Evolutionary conservation across 2,888 invertebrate species (phyloP), one percentile per base, ranked within the genome.

Genomic region (Drosophila lacicola): DNA sequence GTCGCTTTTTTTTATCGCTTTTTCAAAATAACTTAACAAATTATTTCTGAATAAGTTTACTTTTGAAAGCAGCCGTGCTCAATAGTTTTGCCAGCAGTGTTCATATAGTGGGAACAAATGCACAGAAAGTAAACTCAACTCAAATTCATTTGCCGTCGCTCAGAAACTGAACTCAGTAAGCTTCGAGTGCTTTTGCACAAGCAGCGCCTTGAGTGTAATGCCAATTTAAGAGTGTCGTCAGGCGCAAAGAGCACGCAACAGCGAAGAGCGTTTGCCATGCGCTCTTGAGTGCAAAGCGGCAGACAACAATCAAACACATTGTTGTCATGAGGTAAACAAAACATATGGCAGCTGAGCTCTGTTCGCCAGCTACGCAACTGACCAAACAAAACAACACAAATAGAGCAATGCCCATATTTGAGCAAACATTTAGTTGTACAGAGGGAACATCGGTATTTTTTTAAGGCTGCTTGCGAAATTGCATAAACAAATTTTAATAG

Each of bases 101-200:
- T 0, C 0, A 36, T 49, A 84, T 82, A 82, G 44, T 82, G 81
- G 81, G 85, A 69, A 84, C 77, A 82, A 71, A 44, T 14, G 1
- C 14, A 1, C 3, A 13, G 13, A 11, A 5, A n/a, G 13, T 11
- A 9, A 25, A 19, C 33, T 4, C 44, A 51, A 42, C 46, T 58
- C 49, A 54, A 53, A 9, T 41, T 62, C 21, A 8, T 13, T n/a
- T 29, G 58, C 33, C 14, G 17, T n/a, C 41, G 37, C 51, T 47
- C 55, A n/a, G 41, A 9, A 29, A 33, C 49, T 39, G 25, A 62
- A 54, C 37, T 13, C 6, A 10, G 37, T 11, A 9, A n/a, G 13
- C 25, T 29, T 51, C 19, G 44, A 68, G 53, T 36, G 39, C 17
- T 34, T 46, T 44, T 14, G 9, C 10, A 2, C 13, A 11, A 19